phyloP scores from a whole-genome alignment of 2,797 vertebrate genomes.

The Brachyrhaphis roseni region DNA sequence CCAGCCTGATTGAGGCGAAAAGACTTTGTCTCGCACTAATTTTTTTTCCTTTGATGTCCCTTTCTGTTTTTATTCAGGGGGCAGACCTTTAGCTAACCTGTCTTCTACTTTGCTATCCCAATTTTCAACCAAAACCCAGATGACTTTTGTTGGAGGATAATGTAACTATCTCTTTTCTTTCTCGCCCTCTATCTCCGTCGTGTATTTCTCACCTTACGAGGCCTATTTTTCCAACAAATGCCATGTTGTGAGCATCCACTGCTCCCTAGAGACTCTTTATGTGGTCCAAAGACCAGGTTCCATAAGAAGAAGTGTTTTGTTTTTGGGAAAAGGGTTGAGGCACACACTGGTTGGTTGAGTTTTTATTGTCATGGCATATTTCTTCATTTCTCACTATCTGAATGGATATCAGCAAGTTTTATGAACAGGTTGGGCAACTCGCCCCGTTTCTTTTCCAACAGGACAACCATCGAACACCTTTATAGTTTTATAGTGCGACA shows the following conservation, averaged over 20 bases:
- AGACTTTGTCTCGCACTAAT: conserved; percentile 60
- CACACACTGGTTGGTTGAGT: no score
- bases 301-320: no score
- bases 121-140: conserved; percentile 31
- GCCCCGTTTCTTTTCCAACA: no score
- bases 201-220: background rate
- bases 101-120: conserved; percentile 22
- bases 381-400: no score
- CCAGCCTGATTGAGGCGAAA: conserved; percentile 70
- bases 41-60: conserved; percentile 50
- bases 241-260: background rate
- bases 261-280: no score
- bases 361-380: no score
- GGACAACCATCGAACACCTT: no score
- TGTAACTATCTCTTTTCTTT: background rate
- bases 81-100: conserved; percentile 53
- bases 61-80: conserved; percentile 26
- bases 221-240: background rate
- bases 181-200: background rate
- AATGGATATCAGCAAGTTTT: no score
- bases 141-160: conserved; percentile 21
- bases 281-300: no score
- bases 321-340: no score
- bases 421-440: no score
- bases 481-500: no score